phyloP scores from a whole-genome alignment of 1,140 invertebrate species.

The Coptotermes formosanus region DNA sequence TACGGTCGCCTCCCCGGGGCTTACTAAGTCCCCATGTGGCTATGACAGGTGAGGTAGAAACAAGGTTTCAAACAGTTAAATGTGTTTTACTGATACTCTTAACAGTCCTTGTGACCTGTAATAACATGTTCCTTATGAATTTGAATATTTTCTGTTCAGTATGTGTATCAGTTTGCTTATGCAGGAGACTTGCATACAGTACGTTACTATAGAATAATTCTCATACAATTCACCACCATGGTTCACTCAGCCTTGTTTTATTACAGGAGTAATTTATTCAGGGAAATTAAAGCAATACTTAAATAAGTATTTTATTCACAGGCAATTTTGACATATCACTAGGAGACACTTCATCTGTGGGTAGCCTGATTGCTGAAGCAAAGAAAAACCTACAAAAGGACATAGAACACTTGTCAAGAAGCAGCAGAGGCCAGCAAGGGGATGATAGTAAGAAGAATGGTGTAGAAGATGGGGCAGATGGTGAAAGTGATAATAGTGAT shows the following conservation, averaged over 20 bases:
- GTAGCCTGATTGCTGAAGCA: slow-evolving; percentile 32
- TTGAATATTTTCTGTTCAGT: too few species aligned
- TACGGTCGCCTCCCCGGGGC: slow-evolving; percentile 36
- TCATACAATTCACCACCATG: too few species aligned
- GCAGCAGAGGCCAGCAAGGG: slow-evolving; percentile 31
- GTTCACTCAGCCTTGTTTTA: too few species aligned
- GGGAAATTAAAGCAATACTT: neutral
- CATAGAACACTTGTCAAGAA: slow-evolving; percentile 31
- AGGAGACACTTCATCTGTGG: slow-evolving; percentile 24
- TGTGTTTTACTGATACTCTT: too few species aligned
- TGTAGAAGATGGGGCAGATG: slow-evolving; percentile 47
- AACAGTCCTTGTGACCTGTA: too few species aligned
- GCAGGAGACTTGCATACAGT: too few species aligned
- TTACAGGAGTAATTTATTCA: neutral
- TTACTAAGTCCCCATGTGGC: neutral
- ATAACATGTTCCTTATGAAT: too few species aligned
- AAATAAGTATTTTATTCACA: neutral
- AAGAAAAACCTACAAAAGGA: slow-evolving; percentile 30
- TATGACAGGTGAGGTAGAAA: neutral
- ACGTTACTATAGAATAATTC: too few species aligned
- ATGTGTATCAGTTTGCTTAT: too few species aligned
- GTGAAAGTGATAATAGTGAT: slow-evolving; percentile 42
- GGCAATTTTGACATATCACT: neutral
- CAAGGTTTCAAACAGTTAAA: too few species aligned
- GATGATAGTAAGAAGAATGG: slow-evolving; percentile 30